Evolutionary conservation across 2,888 invertebrate genomes (phyloP).

Genomic region (Leptinotarsa tumamoca): DNA sequence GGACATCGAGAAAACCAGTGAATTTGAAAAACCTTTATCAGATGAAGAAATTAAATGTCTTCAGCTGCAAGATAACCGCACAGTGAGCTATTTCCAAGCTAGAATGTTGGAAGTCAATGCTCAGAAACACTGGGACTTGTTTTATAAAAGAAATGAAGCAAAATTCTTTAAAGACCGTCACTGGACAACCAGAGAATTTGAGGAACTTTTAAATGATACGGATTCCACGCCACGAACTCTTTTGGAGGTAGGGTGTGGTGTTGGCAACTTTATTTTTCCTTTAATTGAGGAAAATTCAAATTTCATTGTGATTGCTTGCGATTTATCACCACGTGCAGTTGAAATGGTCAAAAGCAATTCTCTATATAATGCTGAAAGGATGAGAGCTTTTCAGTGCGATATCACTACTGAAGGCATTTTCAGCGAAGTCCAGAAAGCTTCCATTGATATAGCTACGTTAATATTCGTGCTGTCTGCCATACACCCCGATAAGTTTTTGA

Average conservation of each 20-base stretch:
- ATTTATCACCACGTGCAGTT: constrained; percentile 91
- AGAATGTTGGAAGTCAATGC: constrained; percentile 84
- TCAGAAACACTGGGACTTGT: constrained; percentile 93
- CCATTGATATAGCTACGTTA: constrained; percentile 85
- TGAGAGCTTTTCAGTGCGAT: constrained; percentile 88
- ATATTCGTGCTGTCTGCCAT: constrained; percentile 97
- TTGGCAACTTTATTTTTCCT: constrained; percentile 96
- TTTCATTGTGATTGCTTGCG: constrained; percentile 87
- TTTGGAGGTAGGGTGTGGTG: constrained; percentile 94
- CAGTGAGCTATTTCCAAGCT: constrained; percentile 81
- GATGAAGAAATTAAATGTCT: constrained; percentile 74
- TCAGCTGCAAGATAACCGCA: constrained; percentile 75
- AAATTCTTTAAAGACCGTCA: constrained; percentile 95
- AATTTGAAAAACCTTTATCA: constrained; percentile 68
- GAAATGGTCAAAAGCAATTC: constrained; percentile 82
- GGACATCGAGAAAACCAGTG: constrained; percentile 26
- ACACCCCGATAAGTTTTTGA: constrained; percentile 84
- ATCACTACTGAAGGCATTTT: constrained; percentile 79
- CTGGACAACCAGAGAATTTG: constrained; percentile 96
- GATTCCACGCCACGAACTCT: constrained; percentile 66
- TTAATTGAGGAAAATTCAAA: constrained; percentile 82
- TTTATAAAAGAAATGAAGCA: constrained; percentile 94
- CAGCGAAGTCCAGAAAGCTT: constrained; percentile 66
- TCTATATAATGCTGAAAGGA: constrained; percentile 74
- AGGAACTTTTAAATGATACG: constrained; percentile 61